These are phyloP conservation scores for Agriopis marginaria DNA, from an alignment of 2,888 invertebrate genomes.

Conservation along the genomic window DNA sequence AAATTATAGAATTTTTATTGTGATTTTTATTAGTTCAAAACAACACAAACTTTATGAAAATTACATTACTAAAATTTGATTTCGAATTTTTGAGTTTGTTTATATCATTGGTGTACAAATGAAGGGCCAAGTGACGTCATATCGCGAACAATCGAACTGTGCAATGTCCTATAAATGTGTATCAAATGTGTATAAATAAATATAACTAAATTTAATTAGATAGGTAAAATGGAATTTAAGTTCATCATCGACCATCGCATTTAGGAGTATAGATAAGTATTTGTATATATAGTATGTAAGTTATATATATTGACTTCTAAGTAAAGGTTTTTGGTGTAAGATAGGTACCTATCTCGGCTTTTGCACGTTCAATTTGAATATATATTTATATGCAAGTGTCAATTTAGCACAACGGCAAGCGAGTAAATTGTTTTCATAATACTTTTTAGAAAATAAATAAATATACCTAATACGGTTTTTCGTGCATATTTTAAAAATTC, in stretches of 20 bases:
- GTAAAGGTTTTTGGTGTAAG: conserved; percentile 84
- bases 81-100: not conserved
- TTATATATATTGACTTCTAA: conserved; percentile 67
- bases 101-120: conserved; percentile 63
- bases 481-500: too few relatives aligned
- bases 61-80: too few relatives aligned
- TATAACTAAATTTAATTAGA: conserved; percentile 69
- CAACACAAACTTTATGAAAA: too few relatives aligned
- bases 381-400: conserved; percentile 83
- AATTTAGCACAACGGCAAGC: conserved; percentile 79
- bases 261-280: conserved; percentile 70
- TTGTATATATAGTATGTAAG: conserved; percentile 80
- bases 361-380: conserved; percentile 78
- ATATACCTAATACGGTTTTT: not conserved
- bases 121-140: conserved; percentile 63
- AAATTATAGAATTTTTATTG: too few relatives aligned
- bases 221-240: conserved; percentile 82
- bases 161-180: conserved; percentile 78
- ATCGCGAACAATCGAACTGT: conserved; percentile 78
- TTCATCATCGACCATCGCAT: conserved; percentile 80
- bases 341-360: conserved; percentile 84
- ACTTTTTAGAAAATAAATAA: not conserved
- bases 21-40: too few relatives aligned
- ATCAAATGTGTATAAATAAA: conserved; percentile 77
- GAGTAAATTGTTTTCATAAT: conserved; percentile 52